Evolutionary conservation across 2,888 invertebrate species (phyloP).

Genomic region (Ryuthela nishihirai): DNA sequence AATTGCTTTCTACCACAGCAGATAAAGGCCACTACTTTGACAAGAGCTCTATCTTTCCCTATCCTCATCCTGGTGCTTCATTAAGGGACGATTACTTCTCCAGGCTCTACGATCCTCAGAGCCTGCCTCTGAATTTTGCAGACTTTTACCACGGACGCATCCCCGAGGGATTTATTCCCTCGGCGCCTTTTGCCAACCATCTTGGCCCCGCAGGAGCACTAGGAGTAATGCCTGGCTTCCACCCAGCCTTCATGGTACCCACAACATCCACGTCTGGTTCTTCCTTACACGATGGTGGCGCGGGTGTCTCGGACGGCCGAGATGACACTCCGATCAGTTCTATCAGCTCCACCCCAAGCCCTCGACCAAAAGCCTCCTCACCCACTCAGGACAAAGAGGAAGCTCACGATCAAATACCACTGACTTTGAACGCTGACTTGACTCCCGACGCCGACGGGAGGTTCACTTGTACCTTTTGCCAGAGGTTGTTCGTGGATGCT

Average conservation of each 20-base stretch:
- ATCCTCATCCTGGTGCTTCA: constrained; percentile 28
- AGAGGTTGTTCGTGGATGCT: constrained; percentile 61
- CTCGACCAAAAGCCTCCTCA: constrained; percentile 25
- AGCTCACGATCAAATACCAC: constrained; percentile 14
- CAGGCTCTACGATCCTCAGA: constrained; percentile 60
- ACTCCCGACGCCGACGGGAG: constrained; percentile 63
- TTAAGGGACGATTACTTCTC: constrained; percentile 75
- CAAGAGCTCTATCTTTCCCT: constrained; percentile 55
- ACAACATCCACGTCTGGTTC: constrained; percentile 26
- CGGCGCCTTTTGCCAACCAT: constrained; percentile 18
- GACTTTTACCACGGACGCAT: constrained; percentile 25
- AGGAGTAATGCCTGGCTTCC: constrained; percentile 28
- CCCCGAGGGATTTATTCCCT: constrained; percentile 27
- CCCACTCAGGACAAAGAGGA: constrained; percentile 19
- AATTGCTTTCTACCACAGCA: constrained; percentile 66
- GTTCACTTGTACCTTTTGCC: constrained; percentile 65
- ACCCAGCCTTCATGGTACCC: constrained; percentile 35
- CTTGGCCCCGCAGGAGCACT: constrained; percentile 14
- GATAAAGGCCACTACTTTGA: constrained; percentile 42
- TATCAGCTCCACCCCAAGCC: constrained; percentile 36
- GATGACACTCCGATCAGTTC: constrained; percentile 36
- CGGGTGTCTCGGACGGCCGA: constrained; percentile 19
- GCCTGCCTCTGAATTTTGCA: constrained; percentile 24
- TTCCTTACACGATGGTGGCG: constrained; percentile 16
- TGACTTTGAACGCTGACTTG: constrained; percentile 58